Conservation (phyloP, 2,797 vertebrate species). For the Taeniopygia guttata region DNA sequence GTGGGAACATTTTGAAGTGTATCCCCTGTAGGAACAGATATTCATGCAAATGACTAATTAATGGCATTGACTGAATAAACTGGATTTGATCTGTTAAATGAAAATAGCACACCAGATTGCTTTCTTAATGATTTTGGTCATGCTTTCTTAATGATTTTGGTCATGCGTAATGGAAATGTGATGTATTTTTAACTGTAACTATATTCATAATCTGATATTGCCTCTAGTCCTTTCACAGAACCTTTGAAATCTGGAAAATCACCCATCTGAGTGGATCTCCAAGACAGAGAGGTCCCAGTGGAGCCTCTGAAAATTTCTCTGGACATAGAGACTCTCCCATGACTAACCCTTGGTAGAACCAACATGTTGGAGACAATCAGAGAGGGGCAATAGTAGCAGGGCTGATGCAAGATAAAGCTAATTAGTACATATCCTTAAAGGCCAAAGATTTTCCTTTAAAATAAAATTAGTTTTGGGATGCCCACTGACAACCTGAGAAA, state of each 20-base stretch:
- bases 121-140: constrained; percentile 16
- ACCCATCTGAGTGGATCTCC: neutral
- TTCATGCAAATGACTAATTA: constrained; percentile 15
- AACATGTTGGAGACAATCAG: neutral
- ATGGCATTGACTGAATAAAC: neutral
- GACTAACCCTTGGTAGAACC: neutral
- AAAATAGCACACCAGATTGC: constrained; percentile 5
- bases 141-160: neutral
- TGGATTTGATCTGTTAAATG: constrained; percentile 25
- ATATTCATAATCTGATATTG: neutral
- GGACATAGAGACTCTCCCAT: neutral
- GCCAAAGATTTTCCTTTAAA: neutral
- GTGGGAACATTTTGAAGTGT: neutral
- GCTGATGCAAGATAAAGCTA: neutral
- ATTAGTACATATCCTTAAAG: neutral
- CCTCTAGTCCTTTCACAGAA: neutral
- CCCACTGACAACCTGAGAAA: neutral
- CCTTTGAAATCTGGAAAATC: neutral
- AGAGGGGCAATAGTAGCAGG: neutral
- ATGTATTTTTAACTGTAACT: constrained; percentile 12
- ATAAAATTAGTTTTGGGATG: neutral
- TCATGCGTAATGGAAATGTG: neutral
- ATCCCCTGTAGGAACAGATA: neutral
- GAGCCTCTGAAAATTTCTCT: neutral
- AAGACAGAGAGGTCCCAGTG: neutral